Base-by-base conservation (phyloP, 2,888 invertebrate genomes). In the Parnassius orleans region DNA sequence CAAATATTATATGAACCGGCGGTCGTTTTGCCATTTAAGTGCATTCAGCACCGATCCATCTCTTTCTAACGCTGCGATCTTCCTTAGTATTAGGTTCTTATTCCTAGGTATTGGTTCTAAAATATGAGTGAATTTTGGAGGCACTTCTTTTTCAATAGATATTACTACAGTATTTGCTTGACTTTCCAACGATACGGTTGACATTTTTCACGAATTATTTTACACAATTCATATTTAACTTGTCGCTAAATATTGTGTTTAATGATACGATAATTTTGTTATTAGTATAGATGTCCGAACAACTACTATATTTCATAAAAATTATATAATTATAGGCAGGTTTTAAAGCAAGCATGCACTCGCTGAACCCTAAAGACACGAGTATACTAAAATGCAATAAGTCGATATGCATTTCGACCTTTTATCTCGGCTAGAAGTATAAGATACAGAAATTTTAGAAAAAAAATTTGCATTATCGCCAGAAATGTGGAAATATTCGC, bases 11-110 rank as follows among this genome's bases (percentile, higher is more conserved):
- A n/a, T n/a, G n/a, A n/a, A n/a, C n/a, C n/a, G n/a, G n/a, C n/a
- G n/a, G 93, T 66, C 93, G 80, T 71, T 93, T 93, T 0, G 93
- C 93, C 86, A 93, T 92, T 92, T 92, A 15, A 93, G 72, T 9
- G 92, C 92, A 65, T 92, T 92, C 63, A 93, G 76, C 9, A 92
- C 89, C 0, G 89, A 88, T 19, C 92, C 88, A 53, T 92, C 90
- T 66, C 91, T 76, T 71, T 92, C 92, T 65, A 91, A 78, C 2
- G 90, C 90, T 19, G 91, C 89, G 78, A 68, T 79, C 80, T 72
- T 70, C 73, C 53, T 60, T 15, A 2, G 66, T 65, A 64, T 55
- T 60, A 33, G 57, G 15, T 43, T 44, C 53, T n/a, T n/a, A n/a
- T n/a, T n/a, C n/a, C n/a, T n/a, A n/a, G n/a, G n/a, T n/a, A n/a